Evolutionary conservation across 2,888 invertebrate genomes (phyloP).

Genomic region (Acanthococcus lagerstroemiae): DNA sequence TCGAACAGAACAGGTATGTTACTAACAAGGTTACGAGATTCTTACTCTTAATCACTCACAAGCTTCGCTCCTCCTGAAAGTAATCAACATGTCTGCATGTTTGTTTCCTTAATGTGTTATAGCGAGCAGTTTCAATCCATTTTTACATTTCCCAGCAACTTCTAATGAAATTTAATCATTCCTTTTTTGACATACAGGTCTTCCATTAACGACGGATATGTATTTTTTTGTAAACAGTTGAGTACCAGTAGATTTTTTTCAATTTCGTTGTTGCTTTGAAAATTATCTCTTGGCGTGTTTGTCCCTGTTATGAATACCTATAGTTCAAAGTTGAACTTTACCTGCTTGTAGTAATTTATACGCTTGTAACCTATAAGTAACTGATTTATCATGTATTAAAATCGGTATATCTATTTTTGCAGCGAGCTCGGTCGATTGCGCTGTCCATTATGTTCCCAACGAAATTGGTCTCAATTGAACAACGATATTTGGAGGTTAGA

Average conservation of each 20-base stretch:
- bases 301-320: not conserved
- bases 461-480: slow-evolving; percentile 81
- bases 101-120: not conserved
- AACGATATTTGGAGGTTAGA: slow-evolving; percentile 83
- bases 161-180: not conserved
- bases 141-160: not conserved
- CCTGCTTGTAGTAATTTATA: not conserved
- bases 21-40: not conserved
- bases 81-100: not conserved
- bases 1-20: slow-evolving; percentile 16
- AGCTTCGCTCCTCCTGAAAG: not conserved
- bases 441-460: slow-evolving; percentile 77
- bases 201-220: slow-evolving; percentile 20
- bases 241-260: slow-evolving; percentile 3
- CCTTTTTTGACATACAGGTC: slow-evolving; percentile 10
- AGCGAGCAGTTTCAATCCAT: not conserved
- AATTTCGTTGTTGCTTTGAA: too few relatives aligned
- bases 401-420: slow-evolving; percentile 26
- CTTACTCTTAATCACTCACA: too few relatives aligned
- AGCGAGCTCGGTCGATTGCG: slow-evolving; percentile 67
- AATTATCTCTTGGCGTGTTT: too few relatives aligned
- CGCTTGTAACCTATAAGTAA: not conserved
- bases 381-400: not conserved
- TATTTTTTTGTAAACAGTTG: slow-evolving; percentile 29
- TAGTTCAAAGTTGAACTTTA: not conserved